Percentiles rank a stretch among this genome's conserved stretches.
These are phyloP conservation scores for Musca domestica DNA, from an alignment of 1,140 invertebrate genomes.

Conservation along the genomic window DNA sequence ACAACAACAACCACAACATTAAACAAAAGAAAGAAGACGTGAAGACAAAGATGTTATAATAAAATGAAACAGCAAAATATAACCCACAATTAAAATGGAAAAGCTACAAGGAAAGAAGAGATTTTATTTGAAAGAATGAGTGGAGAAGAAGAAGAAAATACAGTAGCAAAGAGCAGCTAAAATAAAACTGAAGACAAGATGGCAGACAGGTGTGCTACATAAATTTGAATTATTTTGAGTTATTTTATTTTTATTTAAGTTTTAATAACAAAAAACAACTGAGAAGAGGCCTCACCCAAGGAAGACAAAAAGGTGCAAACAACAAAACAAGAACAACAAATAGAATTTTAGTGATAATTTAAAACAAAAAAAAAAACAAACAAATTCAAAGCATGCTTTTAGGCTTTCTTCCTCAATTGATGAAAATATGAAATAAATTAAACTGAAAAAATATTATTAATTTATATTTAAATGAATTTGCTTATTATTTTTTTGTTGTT, in stretches of 20 bases:
- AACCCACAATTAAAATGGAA: too few relatives aligned
- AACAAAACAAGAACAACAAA: constrained; percentile 31
- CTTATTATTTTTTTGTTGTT: too few relatives aligned
- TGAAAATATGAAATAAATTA: too few relatives aligned
- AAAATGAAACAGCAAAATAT: too few relatives aligned
- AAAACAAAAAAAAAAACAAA: constrained; percentile 28
- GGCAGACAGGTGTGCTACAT: background rate
- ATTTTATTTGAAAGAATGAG: too few relatives aligned
- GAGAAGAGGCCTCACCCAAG: constrained; percentile 1
- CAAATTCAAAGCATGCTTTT: too few relatives aligned
- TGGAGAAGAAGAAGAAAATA: too few relatives aligned
- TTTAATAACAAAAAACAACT: background rate
- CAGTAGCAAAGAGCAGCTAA: too few relatives aligned
- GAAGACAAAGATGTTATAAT: background rate
- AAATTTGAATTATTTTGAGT: too few relatives aligned
- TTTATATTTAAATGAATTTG: constrained; percentile 25
- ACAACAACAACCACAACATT: constrained; percentile 31
- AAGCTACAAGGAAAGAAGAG: too few relatives aligned
- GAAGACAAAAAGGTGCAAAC: constrained; percentile 30
- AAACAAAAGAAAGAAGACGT: constrained; percentile 26
- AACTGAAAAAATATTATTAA: constrained; percentile 32
- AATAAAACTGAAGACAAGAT: constrained; percentile 1
- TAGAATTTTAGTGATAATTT: constrained; percentile 33
- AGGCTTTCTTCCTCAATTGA: too few relatives aligned
- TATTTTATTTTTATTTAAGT: too few relatives aligned